Percentiles rank a stretch among this genome's conserved stretches.
Evolutionary conservation across 2,888 invertebrate species (phyloP).

Genomic region (Apodemia zela): DNA sequence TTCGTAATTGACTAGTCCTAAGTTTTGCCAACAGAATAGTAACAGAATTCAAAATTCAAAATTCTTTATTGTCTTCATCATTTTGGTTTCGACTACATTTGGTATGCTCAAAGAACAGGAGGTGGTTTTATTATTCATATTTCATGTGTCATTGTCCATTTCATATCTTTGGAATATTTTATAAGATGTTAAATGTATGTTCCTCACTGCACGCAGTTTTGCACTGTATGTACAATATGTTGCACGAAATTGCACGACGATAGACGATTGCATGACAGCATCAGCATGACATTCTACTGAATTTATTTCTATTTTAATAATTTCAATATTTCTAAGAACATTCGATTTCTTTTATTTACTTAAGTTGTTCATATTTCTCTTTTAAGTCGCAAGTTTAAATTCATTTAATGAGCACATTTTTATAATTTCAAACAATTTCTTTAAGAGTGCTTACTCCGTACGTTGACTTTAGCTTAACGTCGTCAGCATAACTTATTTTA

Average conservation of each 20-base stretch:
- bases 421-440: slow-evolving; percentile 8
- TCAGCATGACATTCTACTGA: neutral
- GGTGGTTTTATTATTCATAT: slow-evolving; percentile 49
- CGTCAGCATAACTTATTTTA: slow-evolving; percentile 7
- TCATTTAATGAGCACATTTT: slow-evolving; percentile 7
- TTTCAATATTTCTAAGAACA: too few species aligned
- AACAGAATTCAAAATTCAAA: slow-evolving; percentile 72
- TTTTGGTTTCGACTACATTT: slow-evolving; percentile 58
- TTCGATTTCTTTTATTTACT: neutral
- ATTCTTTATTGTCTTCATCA: slow-evolving; percentile 45
- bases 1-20: neutral
- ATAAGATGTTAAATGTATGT: slow-evolving; percentile 15
- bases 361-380: neutral
- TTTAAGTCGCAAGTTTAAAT: neutral
- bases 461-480: slow-evolving; percentile 6
- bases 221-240: slow-evolving; percentile 27
- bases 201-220: slow-evolving; percentile 29
- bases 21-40: slow-evolving; percentile 63
- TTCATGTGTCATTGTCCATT: slow-evolving; percentile 23
- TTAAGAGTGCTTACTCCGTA: slow-evolving; percentile 4
- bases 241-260: slow-evolving; percentile 35
- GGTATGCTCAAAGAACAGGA: slow-evolving; percentile 73
- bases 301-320: too few species aligned
- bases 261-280: neutral
- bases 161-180: slow-evolving; percentile 13